Evolutionary conservation across 1,140 invertebrate genomes (phyloP), one percentile per base, ranked within the genome.

Genomic region (Teleogryllus occipitalis): DNA sequence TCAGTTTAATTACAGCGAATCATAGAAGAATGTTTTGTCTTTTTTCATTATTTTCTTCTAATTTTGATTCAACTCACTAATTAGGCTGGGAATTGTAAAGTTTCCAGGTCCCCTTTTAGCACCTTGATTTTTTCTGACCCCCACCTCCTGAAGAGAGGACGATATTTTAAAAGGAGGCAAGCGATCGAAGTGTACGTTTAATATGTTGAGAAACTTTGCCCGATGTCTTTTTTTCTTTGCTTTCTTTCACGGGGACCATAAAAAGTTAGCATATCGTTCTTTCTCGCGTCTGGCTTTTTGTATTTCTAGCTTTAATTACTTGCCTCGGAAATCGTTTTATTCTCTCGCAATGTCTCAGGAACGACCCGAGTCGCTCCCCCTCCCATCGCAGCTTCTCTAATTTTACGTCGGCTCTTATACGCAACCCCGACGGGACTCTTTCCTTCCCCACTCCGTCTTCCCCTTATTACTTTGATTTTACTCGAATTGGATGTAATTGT

Each of bases 251-350:
- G 18, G 54, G 54, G 10, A 65, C 54, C 54, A 14, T 65, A 14
- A 65, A 65, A 65, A 65, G 54, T 65, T 65, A 65, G 54, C 54
- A 65, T 65, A 65, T 65, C 54, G 54, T 65, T 18, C 54, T 65
- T 65, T 65, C 54, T 65, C 54, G 54, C 54, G 10, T 65, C 54
- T 65, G 54, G 54, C 54, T 65, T 65, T 65, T 65, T 65, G 54
- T 65, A 65, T 65, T 65, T 65, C 10, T 65, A 65, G 54, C 54
- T 65, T 65, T 65, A 65, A 65, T 65, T 65, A 65, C 54, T 65
- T 65, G 54, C 54, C 54, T 65, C 18, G 54, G 27, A 65, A 65
- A 65, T 65, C 54, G 54, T 65, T 65, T 65, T 65, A 10, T 65
- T 65, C 18, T 18, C 54, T 65, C 54, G 54, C 54, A 65, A 65